These are phyloP conservation scores for Chaunax sp. DNA, from an alignment of 2,797 vertebrate species.

Conservation along the genomic window DNA sequence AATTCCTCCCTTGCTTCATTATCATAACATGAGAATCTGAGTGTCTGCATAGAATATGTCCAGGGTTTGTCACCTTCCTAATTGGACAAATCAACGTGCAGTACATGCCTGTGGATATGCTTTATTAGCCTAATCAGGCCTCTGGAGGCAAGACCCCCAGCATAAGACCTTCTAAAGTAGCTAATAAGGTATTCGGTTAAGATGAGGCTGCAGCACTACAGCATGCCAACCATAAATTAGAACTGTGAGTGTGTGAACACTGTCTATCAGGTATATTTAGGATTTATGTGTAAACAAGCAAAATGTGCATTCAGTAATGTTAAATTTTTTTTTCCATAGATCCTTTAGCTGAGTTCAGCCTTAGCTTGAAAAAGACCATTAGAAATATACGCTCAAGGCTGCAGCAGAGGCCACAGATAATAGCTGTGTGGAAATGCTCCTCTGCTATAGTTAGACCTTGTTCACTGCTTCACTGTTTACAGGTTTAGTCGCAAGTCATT, in stretches of 20 bases:
- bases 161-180: slow-evolving; percentile 66
- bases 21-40: slow-evolving; percentile 67
- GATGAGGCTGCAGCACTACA: slow-evolving; percentile 57
- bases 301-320: slow-evolving; percentile 59
- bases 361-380: slow-evolving; percentile 45
- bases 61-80: slow-evolving; percentile 79
- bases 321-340: slow-evolving; percentile 41
- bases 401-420: slow-evolving; percentile 46
- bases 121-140: slow-evolving; percentile 81
- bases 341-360: slow-evolving; percentile 34
- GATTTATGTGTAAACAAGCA: slow-evolving; percentile 56
- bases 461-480: slow-evolving; percentile 32
- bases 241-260: slow-evolving; percentile 40
- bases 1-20: slow-evolving; percentile 56
- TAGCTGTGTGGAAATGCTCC: slow-evolving; percentile 17
- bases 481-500: slow-evolving; percentile 25
- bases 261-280: slow-evolving; percentile 54
- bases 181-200: slow-evolving; percentile 74
- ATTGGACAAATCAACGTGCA: slow-evolving; percentile 77
- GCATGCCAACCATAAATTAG: slow-evolving; percentile 59
- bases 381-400: slow-evolving; percentile 51
- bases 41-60: slow-evolving; percentile 63
- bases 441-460: slow-evolving; percentile 6
- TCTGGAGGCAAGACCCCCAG: slow-evolving; percentile 65
- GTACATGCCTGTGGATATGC: slow-evolving; percentile 74